These are phyloP conservation scores for Thymelicus lineola DNA, from an alignment of 2,888 invertebrate species.

Conservation along the genomic window DNA sequence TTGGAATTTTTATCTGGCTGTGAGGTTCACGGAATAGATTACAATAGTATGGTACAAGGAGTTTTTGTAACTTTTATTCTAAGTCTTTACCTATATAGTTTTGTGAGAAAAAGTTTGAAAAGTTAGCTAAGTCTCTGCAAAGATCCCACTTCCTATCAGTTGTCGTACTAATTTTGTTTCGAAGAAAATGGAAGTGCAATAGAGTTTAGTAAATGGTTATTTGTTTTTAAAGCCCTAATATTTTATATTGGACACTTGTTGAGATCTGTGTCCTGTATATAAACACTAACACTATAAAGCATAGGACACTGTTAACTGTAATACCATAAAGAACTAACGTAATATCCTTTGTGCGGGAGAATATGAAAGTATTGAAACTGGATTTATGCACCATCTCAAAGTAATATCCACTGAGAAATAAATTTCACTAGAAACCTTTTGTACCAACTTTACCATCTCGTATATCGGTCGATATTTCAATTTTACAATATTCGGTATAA, in stretches of 20 bases:
- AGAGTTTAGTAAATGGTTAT: background rate
- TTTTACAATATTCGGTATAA: conserved; percentile 13
- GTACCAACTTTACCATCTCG: conserved; percentile 7
- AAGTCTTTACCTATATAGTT: too few relatives aligned
- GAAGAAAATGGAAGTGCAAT: background rate
- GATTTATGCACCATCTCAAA: conserved; percentile 14
- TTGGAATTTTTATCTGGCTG: too few relatives aligned
- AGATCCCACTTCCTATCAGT: background rate
- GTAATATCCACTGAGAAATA: conserved; percentile 22
- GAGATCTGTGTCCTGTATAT: background rate
- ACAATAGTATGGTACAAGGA: too few relatives aligned
- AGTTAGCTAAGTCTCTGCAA: background rate
- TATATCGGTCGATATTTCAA: conserved; percentile 10
- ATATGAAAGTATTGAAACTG: conserved; percentile 16
- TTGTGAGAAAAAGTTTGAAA: too few relatives aligned
- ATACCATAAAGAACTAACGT: conserved; percentile 12
- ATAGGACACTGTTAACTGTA: background rate
- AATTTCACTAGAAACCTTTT: conserved; percentile 23
- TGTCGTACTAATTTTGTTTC: background rate
- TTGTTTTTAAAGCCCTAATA: conserved; percentile 6
- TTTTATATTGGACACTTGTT: background rate
- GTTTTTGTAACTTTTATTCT: too few relatives aligned
- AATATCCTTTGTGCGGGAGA: conserved; percentile 16
- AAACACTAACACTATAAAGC: background rate
- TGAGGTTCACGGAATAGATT: too few relatives aligned